Evolutionary conservation across 2,888 invertebrate genomes (phyloP).

Genomic region (Cataglyphis altisquamis): DNA sequence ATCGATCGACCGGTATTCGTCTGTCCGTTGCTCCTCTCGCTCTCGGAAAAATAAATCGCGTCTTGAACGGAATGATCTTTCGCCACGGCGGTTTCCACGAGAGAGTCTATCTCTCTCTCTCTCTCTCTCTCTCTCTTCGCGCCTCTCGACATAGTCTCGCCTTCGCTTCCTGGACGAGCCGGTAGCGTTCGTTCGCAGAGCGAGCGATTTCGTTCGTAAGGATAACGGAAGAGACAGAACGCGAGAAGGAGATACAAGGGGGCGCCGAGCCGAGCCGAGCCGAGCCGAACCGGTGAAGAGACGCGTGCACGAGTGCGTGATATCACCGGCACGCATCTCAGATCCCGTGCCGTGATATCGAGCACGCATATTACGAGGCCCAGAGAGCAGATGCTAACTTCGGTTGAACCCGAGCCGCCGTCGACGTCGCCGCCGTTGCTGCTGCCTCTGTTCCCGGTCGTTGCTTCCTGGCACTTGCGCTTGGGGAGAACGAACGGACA

Average conservation of each 20-base stretch:
- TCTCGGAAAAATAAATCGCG: conserved; percentile 5
- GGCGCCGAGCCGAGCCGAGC: conserved; percentile 39
- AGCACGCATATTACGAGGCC: conserved; percentile 84
- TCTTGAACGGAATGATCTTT: background rate
- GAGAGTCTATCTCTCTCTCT: too few species aligned
- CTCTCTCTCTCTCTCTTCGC: background rate
- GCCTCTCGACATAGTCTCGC: background rate
- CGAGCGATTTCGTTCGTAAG: conserved; percentile 68
- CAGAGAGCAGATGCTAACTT: conserved; percentile 81
- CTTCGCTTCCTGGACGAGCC: conserved; percentile 40
- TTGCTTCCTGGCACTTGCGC: conserved; percentile 66
- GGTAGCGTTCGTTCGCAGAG: conserved; percentile 60
- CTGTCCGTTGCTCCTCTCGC: background rate
- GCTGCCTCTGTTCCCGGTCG: conserved; percentile 77
- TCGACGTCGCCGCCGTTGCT: conserved; percentile 75
- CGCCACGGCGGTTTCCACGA: background rate
- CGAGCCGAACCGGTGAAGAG: conserved; percentile 66
- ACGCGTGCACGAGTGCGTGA: conserved; percentile 85
- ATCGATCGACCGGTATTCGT: conserved; percentile 54
- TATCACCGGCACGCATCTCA: conserved; percentile 83
- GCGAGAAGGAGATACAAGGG: conserved; percentile 35
- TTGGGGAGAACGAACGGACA: conserved; percentile 53
- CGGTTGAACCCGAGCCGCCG: conserved; percentile 76
- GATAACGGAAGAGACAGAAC: conserved; percentile 45
- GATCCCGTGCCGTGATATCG: conserved; percentile 82